These are phyloP conservation scores for Isaurus tuberculatus DNA, from an alignment of 92 coral and sea anemone genomes.

Conservation along the genomic window DNA sequence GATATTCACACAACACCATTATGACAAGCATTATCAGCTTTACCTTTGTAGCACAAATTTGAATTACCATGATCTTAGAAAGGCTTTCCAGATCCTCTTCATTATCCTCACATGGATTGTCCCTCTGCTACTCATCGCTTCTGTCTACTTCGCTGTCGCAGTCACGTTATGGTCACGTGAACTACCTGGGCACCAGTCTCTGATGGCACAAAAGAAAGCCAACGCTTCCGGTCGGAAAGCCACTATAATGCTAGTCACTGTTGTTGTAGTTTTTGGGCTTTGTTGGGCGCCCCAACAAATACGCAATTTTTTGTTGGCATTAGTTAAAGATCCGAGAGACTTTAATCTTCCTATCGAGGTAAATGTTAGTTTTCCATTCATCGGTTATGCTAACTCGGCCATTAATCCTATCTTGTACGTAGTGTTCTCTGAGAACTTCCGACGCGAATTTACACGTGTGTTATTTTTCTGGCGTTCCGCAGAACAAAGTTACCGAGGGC, in stretches of 20 bases:
- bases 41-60: conserved; percentile 52
- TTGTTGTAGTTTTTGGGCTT: conserved; percentile 82
- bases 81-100: conserved; percentile 40
- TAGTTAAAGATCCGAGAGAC: conserved; percentile 28
- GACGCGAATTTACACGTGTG: conserved; percentile 73
- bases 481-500: conserved; percentile 15
- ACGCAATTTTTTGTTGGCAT: conserved; percentile 63
- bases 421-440: conserved; percentile 83
- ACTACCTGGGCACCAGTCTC: conserved; percentile 80
- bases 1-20: conserved; percentile 37
- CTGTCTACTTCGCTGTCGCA: conserved; percentile 64
- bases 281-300: conserved; percentile 87
- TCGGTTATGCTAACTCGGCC: conserved; percentile 81
- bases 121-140: conserved; percentile 73
- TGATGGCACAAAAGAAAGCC: conserved; percentile 77
- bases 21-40: neutral
- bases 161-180: conserved; percentile 73
- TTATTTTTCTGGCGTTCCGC: conserved; percentile 56
- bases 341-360: conserved; percentile 47
- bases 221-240: conserved; percentile 80
- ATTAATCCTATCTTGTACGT: conserved; percentile 80
- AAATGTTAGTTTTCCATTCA: conserved; percentile 66
- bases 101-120: conserved; percentile 61
- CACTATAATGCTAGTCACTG: conserved; percentile 81
- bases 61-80: neutral